phyloP scores from a whole-genome alignment of 2,113 vertebrate species.

The Heptranchias perlo region DNA sequence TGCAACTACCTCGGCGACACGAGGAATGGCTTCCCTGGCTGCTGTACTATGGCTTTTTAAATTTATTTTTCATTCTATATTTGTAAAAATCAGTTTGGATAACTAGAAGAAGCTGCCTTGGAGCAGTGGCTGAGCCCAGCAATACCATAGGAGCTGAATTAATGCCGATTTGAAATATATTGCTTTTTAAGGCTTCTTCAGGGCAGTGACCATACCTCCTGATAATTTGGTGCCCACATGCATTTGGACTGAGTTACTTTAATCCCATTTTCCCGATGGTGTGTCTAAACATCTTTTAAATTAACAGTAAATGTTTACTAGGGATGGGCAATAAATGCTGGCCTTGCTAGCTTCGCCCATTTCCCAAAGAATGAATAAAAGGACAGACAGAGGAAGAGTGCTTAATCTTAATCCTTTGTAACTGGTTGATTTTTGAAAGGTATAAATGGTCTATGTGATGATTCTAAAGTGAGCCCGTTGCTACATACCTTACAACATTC shows the following conservation, averaged over 20 bases:
- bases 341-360: background rate
- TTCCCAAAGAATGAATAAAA: background rate
- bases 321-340: background rate
- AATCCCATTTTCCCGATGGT: background rate
- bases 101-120: background rate
- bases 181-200: background rate
- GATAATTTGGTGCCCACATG: background rate
- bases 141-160: background rate
- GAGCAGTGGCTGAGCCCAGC: background rate
- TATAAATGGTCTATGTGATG: background rate
- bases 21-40: background rate
- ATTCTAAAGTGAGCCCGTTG: background rate
- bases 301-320: background rate
- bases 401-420: background rate
- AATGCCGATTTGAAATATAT: background rate
- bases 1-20: background rate
- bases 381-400: background rate
- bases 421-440: background rate
- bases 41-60: background rate
- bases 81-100: background rate
- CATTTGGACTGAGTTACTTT: background rate
- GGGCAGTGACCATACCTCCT: background rate
- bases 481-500: background rate
- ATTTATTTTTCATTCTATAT: background rate
- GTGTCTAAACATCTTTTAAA: background rate